A percentile compares a stretch with the other conserved stretches of the same genome.
Evolutionary conservation across 2,113 vertebrate genomes (phyloP).

Genomic region (Platanista minor): DNA sequence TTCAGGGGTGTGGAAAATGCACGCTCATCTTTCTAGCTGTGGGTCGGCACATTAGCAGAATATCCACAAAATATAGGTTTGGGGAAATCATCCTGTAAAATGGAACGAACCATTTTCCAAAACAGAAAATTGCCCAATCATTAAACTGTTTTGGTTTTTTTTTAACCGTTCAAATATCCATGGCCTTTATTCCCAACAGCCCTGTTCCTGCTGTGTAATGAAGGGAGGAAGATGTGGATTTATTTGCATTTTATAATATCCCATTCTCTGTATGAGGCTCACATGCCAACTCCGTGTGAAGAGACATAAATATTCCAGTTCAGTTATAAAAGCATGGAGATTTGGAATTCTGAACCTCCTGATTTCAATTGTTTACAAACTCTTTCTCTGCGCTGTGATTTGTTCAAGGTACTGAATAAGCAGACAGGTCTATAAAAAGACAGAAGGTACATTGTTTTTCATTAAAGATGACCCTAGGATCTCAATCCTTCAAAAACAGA

Average conservation of each 20-base stretch:
- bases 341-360: not conserved
- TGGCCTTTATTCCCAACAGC: not conserved
- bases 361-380: conserved; percentile 16
- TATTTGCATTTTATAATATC: conserved; percentile 19
- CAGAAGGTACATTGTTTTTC: conserved; percentile 37
- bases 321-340: not conserved
- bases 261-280: not conserved
- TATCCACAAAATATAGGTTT: conserved; percentile 67
- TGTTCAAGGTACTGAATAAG: conserved; percentile 14
- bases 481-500: conserved; percentile 23
- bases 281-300: not conserved
- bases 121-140: conserved; percentile 57
- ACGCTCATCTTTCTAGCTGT: conserved; percentile 43
- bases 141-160: not conserved
- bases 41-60: conserved; percentile 55
- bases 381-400: not conserved
- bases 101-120: conserved; percentile 50
- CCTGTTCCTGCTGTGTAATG: not conserved
- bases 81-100: conserved; percentile 57
- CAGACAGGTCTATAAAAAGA: not conserved
- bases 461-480: conserved; percentile 54
- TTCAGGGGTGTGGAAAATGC: not conserved
- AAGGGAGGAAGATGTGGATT: not conserved
- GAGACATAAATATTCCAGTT: not conserved
- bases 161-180: conserved; percentile 17